These are phyloP conservation scores for Pampus argenteus DNA, from an alignment of 2,797 vertebrate species.

Conservation along the genomic window DNA sequence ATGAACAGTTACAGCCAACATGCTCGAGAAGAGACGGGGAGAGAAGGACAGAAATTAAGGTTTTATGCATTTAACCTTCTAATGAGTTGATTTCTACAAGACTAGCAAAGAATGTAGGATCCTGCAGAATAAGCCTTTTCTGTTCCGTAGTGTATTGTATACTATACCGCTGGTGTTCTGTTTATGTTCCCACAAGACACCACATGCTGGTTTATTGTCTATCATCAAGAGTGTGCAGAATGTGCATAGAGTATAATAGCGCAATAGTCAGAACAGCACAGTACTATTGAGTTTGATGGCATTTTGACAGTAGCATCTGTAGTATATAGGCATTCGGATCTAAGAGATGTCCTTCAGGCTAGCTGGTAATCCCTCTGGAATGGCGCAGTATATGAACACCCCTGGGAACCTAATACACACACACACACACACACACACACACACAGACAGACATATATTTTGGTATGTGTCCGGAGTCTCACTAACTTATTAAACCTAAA, in stretches of 20 bases:
- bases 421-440: background rate
- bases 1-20: background rate
- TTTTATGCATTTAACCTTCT: background rate
- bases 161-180: background rate
- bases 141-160: background rate
- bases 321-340: conserved; percentile 20
- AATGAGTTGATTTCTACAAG: too few relatives aligned
- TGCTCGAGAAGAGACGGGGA: background rate
- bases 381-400: conserved; percentile 68
- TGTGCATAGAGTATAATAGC: background rate
- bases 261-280: conserved; percentile 14
- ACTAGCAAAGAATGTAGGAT: background rate
- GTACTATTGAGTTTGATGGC: conserved; percentile 19
- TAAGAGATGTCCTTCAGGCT: conserved; percentile 35
- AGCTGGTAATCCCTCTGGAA: conserved; percentile 63
- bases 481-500: background rate
- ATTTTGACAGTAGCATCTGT: conserved; percentile 40
- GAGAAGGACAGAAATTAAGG: background rate
- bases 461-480: background rate
- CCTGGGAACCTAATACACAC: conserved; percentile 63
- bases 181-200: background rate
- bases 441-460: conserved; percentile 1
- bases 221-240: background rate
- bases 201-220: background rate
- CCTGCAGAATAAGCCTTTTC: background rate